Percentiles rank a stretch among this genome's conserved stretches.
These are phyloP conservation scores for Syngnathus rostellatus DNA, from an alignment of 2,797 vertebrate genomes.

Conservation along the genomic window DNA sequence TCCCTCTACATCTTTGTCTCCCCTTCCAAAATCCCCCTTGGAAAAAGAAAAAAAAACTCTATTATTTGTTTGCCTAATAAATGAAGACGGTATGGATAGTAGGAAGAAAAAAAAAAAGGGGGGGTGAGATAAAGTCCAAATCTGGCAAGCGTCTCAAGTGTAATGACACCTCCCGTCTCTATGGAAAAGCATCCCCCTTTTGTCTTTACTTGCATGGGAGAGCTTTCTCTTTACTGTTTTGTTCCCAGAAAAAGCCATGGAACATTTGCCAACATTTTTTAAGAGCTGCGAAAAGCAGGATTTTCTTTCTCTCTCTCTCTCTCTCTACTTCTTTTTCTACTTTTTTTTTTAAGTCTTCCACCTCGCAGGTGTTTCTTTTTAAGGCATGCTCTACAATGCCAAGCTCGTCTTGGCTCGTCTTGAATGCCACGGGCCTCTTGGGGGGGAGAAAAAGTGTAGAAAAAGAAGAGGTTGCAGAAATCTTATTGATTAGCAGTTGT, in stretches of 20 bases:
- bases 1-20: slow-evolving; percentile 48
- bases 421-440: slow-evolving; percentile 59
- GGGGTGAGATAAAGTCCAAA: slow-evolving; percentile 56
- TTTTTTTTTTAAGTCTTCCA: slow-evolving; percentile 64
- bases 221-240: slow-evolving; percentile 66
- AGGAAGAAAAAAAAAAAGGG: slow-evolving; percentile 23
- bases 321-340: slow-evolving; percentile 21
- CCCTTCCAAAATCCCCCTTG: slow-evolving; percentile 43
- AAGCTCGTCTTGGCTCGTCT: slow-evolving; percentile 67
- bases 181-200: slow-evolving; percentile 64
- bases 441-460: slow-evolving; percentile 2
- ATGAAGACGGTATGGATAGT: slow-evolving; percentile 49
- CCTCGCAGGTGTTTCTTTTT: slow-evolving; percentile 74
- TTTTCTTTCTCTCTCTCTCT: slow-evolving; percentile 38
- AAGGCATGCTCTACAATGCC: slow-evolving; percentile 66
- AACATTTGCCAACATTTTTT: slow-evolving; percentile 70
- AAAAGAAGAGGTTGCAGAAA: slow-evolving; percentile 55
- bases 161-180: slow-evolving; percentile 66
- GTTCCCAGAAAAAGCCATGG: slow-evolving; percentile 64
- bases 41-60: slow-evolving; percentile 42
- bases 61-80: slow-evolving; percentile 44
- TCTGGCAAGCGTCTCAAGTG: slow-evolving; percentile 66
- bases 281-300: slow-evolving; percentile 69
- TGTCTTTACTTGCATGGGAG: slow-evolving; percentile 66
- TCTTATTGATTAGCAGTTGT: slow-evolving; percentile 69